A percentile compares a stretch with the other conserved stretches of the same genome.
Evolutionary conservation across 1,140 invertebrate genomes (phyloP).

Genomic region (Drosophila rhopaloa): DNA sequence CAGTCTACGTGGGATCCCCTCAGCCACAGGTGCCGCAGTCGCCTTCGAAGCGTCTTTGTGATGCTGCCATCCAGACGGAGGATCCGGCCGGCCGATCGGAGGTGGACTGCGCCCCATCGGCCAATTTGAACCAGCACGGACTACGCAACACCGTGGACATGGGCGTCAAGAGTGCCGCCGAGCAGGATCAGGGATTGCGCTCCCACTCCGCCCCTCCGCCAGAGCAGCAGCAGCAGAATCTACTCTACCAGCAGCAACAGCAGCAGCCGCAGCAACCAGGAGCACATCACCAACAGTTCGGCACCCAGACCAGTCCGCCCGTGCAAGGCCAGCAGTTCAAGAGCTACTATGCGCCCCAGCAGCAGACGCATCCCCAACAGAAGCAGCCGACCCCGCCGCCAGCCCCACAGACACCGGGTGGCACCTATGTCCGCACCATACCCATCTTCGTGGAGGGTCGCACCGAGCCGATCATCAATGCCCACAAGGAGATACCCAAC

Average conservation of each 20-base stretch:
- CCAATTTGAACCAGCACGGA: constrained; percentile 88
- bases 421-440: constrained; percentile 89
- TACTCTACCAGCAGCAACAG: constrained; percentile 85
- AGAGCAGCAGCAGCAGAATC: constrained; percentile 85
- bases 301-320: constrained; percentile 75
- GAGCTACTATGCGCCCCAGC: constrained; percentile 69
- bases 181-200: constrained; percentile 87
- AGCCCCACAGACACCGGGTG: constrained; percentile 73
- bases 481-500: constrained; percentile 85
- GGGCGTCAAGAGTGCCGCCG: constrained; percentile 87
- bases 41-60: constrained; percentile 69
- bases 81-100: constrained; percentile 57
- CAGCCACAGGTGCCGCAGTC: constrained; percentile 73
- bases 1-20: constrained; percentile 67
- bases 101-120: constrained; percentile 65
- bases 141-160: constrained; percentile 91
- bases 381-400: constrained; percentile 77
- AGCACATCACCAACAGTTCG: constrained; percentile 57
- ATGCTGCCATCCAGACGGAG: constrained; percentile 86
- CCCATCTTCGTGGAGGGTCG: constrained; percentile 94
- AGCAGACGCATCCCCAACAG: constrained; percentile 76
- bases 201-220: constrained; percentile 79
- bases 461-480: constrained; percentile 90
- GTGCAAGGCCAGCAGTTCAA: constrained; percentile 54
- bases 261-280: constrained; percentile 48